These are phyloP conservation scores for Rhopalosiphum padi DNA, from an alignment of 1,140 invertebrate species.

Conservation along the genomic window DNA sequence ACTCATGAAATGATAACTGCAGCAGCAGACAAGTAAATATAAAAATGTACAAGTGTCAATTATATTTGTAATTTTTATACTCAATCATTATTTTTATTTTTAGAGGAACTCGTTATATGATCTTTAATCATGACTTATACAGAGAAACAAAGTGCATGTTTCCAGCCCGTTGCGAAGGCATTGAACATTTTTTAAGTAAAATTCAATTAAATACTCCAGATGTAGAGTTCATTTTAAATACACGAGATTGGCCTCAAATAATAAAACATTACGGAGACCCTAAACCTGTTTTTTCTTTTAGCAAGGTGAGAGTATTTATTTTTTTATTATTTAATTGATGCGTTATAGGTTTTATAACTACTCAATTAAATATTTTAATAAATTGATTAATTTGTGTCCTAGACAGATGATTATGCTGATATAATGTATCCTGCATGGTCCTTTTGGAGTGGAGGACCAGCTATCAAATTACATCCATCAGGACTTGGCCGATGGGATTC, in stretches of 20 bases:
- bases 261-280: slow-evolving; percentile 69
- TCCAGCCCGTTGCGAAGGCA: slow-evolving; percentile 85
- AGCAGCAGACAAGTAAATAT: slow-evolving; percentile 67
- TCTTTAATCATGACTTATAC: slow-evolving; percentile 82
- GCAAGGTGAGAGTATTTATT: slow-evolving; percentile 74
- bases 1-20: slow-evolving; percentile 70
- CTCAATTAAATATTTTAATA: background rate
- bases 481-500: slow-evolving; percentile 93
- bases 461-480: slow-evolving; percentile 89
- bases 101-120: slow-evolving; percentile 84
- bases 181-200: slow-evolving; percentile 87
- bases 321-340: slow-evolving; percentile 28
- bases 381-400: slow-evolving; percentile 60
- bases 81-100: slow-evolving; percentile 56
- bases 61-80: background rate
- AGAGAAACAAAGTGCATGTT: slow-evolving; percentile 88
- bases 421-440: slow-evolving; percentile 97
- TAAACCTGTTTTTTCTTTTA: slow-evolving; percentile 91
- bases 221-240: slow-evolving; percentile 89
- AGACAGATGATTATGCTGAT: slow-evolving; percentile 83
- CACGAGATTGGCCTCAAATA: slow-evolving; percentile 91
- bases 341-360: background rate
- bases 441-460: slow-evolving; percentile 97
- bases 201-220: slow-evolving; percentile 74
- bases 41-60: slow-evolving; percentile 58